Conservation (phyloP, 2,113 vertebrate species). For the Percopsis transmontana region DNA sequence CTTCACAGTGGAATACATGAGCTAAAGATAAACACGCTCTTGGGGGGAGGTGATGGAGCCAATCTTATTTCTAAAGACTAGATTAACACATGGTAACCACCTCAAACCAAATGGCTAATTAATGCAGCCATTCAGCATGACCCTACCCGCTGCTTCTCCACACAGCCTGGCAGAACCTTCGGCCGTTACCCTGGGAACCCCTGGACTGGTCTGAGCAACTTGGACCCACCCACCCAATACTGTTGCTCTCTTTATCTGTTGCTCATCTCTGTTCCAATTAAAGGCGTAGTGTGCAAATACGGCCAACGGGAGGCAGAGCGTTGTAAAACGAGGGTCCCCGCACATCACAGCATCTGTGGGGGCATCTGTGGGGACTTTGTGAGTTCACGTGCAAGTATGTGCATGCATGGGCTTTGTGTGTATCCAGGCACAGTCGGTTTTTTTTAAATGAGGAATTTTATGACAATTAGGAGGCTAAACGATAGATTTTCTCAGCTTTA, state of each 20-base stretch:
- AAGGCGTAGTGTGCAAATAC: too few species aligned
- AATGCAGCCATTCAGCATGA: constrained; percentile 32
- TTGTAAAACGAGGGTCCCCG: too few species aligned
- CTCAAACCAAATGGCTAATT: constrained; percentile 52
- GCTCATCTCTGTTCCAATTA: background rate
- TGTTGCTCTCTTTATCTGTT: constrained; percentile 18
- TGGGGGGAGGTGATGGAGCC: constrained; percentile 30
- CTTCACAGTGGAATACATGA: background rate
- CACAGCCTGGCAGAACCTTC: background rate
- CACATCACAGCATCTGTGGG: too few species aligned
- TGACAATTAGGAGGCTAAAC: too few species aligned
- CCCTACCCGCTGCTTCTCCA: constrained; percentile 9
- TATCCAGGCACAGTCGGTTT: too few species aligned
- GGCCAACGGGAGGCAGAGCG: too few species aligned
- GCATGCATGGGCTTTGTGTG: too few species aligned
- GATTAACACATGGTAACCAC: constrained; percentile 19
- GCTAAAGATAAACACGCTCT: background rate
- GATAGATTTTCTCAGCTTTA: too few species aligned
- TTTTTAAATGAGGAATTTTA: too few species aligned
- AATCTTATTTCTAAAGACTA: constrained; percentile 27
- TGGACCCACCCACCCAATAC: constrained; percentile 8
- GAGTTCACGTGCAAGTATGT: too few species aligned
- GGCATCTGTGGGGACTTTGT: too few species aligned
- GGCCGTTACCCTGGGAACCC: constrained; percentile 6
- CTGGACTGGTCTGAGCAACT: background rate